Percentiles rank a stretch among this genome's conserved stretches.
These are phyloP conservation scores for Eufriesea mexicana DNA, from an alignment of 1,140 invertebrate genomes.

Conservation along the genomic window DNA sequence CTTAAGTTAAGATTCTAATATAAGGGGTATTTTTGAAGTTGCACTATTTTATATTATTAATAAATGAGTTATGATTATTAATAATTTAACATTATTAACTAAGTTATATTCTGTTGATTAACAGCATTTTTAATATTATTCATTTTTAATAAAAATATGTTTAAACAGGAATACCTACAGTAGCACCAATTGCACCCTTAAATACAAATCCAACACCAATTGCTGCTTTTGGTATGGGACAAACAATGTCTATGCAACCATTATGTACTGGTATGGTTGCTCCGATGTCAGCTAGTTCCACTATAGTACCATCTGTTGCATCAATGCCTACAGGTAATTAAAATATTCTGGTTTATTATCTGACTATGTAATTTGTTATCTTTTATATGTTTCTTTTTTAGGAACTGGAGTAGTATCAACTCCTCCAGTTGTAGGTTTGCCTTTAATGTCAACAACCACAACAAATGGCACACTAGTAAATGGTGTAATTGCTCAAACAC, in stretches of 20 bases:
- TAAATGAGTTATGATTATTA: not conserved
- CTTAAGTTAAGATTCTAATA: not conserved
- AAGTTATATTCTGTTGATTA: not conserved
- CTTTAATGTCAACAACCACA: slow-evolving; percentile 64
- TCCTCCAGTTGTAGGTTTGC: slow-evolving; percentile 66
- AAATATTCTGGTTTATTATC: slow-evolving; percentile 1
- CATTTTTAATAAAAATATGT: slow-evolving; percentile 1
- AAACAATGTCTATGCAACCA: slow-evolving; percentile 71
- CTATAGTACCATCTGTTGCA: slow-evolving; percentile 58
- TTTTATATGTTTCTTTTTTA: slow-evolving; percentile 15
- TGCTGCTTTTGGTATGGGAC: slow-evolving; percentile 77
- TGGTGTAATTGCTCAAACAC: slow-evolving; percentile 74
- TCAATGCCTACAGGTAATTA: slow-evolving; percentile 57
- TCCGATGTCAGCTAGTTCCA: slow-evolving; percentile 57
- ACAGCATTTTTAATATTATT: not conserved
- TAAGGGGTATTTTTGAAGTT: not conserved
- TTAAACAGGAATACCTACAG: slow-evolving; percentile 67
- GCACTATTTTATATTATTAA: slow-evolving; percentile 3
- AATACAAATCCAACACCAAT: slow-evolving; percentile 78
- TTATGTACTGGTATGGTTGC: slow-evolving; percentile 64
- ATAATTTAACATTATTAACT: not conserved
- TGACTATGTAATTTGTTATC: not conserved
- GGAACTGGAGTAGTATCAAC: slow-evolving; percentile 54
- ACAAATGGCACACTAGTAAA: slow-evolving; percentile 66
- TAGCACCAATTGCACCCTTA: slow-evolving; percentile 75